Base-by-base conservation (phyloP, 53 echinoderm and acorn worm species). In the Henricia sp. region DNA sequence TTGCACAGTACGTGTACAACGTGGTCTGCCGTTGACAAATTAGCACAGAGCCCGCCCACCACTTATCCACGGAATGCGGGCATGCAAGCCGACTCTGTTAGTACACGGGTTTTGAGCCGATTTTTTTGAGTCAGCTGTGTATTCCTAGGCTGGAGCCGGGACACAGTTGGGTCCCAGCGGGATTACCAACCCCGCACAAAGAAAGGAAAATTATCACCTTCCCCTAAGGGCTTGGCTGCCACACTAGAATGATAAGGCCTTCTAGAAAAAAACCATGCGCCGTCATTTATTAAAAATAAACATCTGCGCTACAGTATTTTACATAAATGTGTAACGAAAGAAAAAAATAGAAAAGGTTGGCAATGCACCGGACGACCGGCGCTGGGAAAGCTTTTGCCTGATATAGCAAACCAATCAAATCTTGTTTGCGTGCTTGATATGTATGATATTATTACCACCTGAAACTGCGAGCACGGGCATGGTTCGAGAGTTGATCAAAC, bases 41-140 rank as follows among this genome's bases (percentile, higher is more conserved):
- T 91, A 89, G 89, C 72, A 83, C 72, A 80, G 92, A 88, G 82
- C 82, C 88, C 95, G 69, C 95, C 91, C 85, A 91, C 91, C 92
- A 95, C 95, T 95, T 91, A 95, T 92, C 95, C 83, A 85, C 72
- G 91, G 95, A 95, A 95, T 95, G 95, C 95, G 92, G 90, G 95
- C 91, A 90, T 67, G 87, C 87, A 90, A 88, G 88, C 87, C 87
- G 93, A 89, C 90, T 57, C 80, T 80, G 80, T 80, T 80, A 80
- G 80, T 80, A 80, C 80, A 80, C 85, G 91, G 87, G 78, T 95
- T 95, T 95, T 92, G 87, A 73, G 84, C 88, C 88, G 93, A 91
- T 78, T 74, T n/a, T n/a, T 82, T 86, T 83, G 70, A 83, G 91
- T 87, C 84, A 88, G 84, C 86, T 75, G 86, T 80, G 80, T 80